These are phyloP conservation scores for Zaprionus tsacasi DNA, from an alignment of 1,140 invertebrate genomes.

Conservation along the genomic window DNA sequence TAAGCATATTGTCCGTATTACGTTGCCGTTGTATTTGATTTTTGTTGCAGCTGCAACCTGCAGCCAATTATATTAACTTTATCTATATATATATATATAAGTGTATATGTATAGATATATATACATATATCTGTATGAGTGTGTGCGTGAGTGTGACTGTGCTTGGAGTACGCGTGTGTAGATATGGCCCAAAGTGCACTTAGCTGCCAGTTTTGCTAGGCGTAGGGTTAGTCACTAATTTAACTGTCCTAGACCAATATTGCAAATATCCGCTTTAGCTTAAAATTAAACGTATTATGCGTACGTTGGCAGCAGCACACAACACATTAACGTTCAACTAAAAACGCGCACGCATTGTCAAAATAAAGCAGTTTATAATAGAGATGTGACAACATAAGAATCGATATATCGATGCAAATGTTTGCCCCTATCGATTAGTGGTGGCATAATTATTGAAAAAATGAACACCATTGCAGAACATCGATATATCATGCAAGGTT, in stretches of 20 bases:
- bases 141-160: conserved; percentile 3
- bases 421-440: neutral
- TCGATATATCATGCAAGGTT: neutral
- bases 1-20: conserved; percentile 41
- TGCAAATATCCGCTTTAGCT: conserved; percentile 9
- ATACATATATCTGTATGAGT: conserved; percentile 5
- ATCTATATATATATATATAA: conserved; percentile 7
- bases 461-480: neutral
- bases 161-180: neutral
- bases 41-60: conserved; percentile 42
- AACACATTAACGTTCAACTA: conserved; percentile 21
- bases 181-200: conserved; percentile 24
- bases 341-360: conserved; percentile 50
- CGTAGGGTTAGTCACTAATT: conserved; percentile 1
- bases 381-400: conserved; percentile 15
- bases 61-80: conserved; percentile 29
- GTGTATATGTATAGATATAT: neutral
- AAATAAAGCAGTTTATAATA: conserved; percentile 41
- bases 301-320: conserved; percentile 9
- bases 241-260: neutral
- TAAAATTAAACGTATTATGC: conserved; percentile 24
- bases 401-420: conserved; percentile 28
- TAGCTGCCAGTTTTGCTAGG: conserved; percentile 17
- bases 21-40: conserved; percentile 12
- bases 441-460: neutral